Percentiles rank a stretch among this genome's conserved stretches.
Conservation (phyloP, 2,888 invertebrate species). For the Drosophila pegasa region DNA sequence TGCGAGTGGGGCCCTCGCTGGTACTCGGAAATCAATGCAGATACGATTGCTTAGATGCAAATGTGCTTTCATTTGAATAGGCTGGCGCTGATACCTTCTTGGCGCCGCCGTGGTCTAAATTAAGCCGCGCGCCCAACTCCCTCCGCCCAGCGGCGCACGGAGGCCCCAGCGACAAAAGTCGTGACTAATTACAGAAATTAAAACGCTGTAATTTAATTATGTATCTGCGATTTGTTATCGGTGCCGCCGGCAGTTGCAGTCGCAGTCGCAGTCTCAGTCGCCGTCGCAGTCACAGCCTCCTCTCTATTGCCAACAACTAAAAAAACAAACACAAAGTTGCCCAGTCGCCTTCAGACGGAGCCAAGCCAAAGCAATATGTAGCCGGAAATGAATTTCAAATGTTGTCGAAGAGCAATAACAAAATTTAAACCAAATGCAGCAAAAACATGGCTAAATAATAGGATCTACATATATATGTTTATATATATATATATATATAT, state of each 20-base stretch:
- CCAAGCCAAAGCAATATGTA: conserved; percentile 8
- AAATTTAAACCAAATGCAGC: neutral
- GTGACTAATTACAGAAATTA: conserved; percentile 85
- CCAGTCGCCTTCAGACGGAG: conserved; percentile 36
- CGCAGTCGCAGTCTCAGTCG: conserved; percentile 46
- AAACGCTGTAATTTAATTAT: conserved; percentile 85
- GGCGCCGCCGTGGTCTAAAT: conserved; percentile 54
- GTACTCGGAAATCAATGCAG: conserved; percentile 36
- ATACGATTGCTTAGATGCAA: conserved; percentile 64
- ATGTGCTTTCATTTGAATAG: conserved; percentile 62
- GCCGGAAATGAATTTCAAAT: conserved; percentile 54
- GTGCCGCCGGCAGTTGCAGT: conserved; percentile 61
- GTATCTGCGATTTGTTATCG: conserved; percentile 85
- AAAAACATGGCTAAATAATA: neutral
- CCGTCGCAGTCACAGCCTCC: conserved; percentile 43
- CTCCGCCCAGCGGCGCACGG: conserved; percentile 2
- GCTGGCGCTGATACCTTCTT: conserved; percentile 54
- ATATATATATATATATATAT: neutral
- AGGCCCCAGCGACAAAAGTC: conserved; percentile 77
- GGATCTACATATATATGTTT: neutral
- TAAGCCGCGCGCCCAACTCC: neutral
- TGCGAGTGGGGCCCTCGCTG: conserved; percentile 19
- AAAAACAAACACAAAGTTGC: conserved; percentile 26
- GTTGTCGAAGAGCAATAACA: conserved; percentile 20
- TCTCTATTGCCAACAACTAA: conserved; percentile 43